Evolutionary conservation across 64 coral and sea anemone genomes (phyloP), one percentile per base, ranked within the genome.

Genomic region (Actinia equina): DNA sequence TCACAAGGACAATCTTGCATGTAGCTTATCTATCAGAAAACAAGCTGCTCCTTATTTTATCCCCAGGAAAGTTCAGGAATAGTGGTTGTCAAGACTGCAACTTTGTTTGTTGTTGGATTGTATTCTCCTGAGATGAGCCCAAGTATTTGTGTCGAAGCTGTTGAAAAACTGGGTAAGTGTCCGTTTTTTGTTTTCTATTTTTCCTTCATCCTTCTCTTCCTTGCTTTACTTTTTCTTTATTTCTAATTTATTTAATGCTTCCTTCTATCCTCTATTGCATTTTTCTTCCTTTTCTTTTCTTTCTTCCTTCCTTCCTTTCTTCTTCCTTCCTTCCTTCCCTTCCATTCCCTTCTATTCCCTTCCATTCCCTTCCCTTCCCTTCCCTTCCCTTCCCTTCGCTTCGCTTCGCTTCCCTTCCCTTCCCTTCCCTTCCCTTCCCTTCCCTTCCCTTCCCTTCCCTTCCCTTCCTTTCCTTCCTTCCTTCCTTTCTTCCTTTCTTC

Each of bases 111-210:
- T 22, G 63, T 99, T 64, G 97, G 84, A 2, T 88, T 87, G 11
- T 95, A 99, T 16, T 88, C 97, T 4, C 76, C 85, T 59, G 97
- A 99, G 45, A 99, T 99, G 97, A 95, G 93, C 56, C 93, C 97
- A 82, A 99, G 97, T 87, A 88, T 99, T 65, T 99, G 93, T 87
- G 97, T 99, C 22, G 97, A 99, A 61, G 93, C 97, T 69, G 82
- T 95, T 26, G 97, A 99, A 41, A 99, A 95, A 86, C 81, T 99
- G 44, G 97, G 97, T 99, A 65, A 88, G 88, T 80, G 71, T 80
- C 55, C 5, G 37, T 17, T 26, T n/a, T 42, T 2, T 16, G 17
- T 12, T 19, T 7, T 64, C 26, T 37, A 0, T 60, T 61, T 9
- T 14, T 51, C 25, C 49, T 9, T 43, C 27, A 16, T 37, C 17